phyloP scores from a whole-genome alignment of 2,113 vertebrate species.

The Malurus cyaneus region DNA sequence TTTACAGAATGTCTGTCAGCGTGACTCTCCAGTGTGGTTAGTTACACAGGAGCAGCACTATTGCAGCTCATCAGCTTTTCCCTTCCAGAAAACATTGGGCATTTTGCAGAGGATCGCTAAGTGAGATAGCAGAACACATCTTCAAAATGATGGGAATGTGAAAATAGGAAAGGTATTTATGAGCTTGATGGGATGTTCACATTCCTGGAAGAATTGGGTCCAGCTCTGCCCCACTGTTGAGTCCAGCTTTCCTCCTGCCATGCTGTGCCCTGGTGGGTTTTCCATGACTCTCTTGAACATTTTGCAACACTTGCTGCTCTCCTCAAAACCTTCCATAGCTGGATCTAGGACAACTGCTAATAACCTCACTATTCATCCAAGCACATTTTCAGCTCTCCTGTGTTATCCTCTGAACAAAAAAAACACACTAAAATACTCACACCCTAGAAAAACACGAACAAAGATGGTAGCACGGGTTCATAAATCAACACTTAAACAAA shows the following conservation, averaged over 20 bases:
- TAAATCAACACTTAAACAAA: background rate
- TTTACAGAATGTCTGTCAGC: slow-evolving; percentile 29
- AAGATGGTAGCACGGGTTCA: background rate
- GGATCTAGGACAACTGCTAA: background rate
- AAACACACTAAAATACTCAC: background rate
- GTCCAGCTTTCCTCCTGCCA: background rate
- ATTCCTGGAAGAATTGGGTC: background rate
- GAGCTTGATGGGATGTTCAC: background rate
- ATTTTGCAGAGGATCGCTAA: background rate
- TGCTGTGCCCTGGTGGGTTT: background rate
- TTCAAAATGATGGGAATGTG: background rate
- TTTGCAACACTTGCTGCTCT: background rate
- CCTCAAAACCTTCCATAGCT: background rate
- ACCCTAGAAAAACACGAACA: background rate
- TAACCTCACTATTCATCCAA: background rate
- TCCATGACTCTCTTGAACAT: background rate
- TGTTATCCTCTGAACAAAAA: background rate
- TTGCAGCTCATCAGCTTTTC: background rate
- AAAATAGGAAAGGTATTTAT: background rate
- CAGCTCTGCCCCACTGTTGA: background rate
- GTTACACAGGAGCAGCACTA: background rate
- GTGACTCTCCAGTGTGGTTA: background rate
- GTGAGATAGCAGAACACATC: background rate
- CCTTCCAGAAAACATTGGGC: background rate
- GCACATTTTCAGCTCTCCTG: background rate